Conservation (phyloP, 2,888 invertebrate genomes). For the Stomorhina lunata region DNA sequence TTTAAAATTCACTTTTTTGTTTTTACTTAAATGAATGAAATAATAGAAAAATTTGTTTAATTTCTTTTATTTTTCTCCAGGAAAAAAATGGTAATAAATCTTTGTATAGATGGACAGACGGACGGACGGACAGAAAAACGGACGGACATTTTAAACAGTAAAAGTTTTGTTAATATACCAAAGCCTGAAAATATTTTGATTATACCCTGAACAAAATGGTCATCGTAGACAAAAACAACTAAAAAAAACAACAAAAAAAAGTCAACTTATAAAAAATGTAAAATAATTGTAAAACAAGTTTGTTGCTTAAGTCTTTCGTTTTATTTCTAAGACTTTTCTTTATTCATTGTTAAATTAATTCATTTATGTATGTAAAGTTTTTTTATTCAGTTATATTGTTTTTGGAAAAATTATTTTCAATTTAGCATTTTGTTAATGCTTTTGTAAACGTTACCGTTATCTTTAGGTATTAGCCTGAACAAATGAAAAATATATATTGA, state of each 20-base stretch:
- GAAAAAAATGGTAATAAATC: background rate
- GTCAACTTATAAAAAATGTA: too few species aligned
- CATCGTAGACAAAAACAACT: background rate
- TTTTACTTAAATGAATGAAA: too few species aligned
- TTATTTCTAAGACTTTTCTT: slow-evolving; percentile 14
- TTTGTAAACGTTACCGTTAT: slow-evolving; percentile 25
- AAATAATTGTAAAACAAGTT: slow-evolving; percentile 33
- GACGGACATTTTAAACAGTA: too few species aligned
- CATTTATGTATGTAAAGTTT: slow-evolving; percentile 27
- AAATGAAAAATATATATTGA: slow-evolving; percentile 23
- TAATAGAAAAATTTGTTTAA: background rate
- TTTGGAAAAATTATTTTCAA: slow-evolving; percentile 56
- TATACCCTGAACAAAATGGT: slow-evolving; percentile 9
- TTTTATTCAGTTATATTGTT: slow-evolving; percentile 5
- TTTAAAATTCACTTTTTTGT: too few species aligned
- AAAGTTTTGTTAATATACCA: background rate
- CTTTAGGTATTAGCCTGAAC: slow-evolving; percentile 37
- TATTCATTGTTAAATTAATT: slow-evolving; percentile 46
- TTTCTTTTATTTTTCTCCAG: background rate
- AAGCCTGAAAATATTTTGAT: slow-evolving; percentile 7
- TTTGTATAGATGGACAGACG: too few species aligned
- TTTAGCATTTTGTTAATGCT: slow-evolving; percentile 29
- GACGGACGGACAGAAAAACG: too few species aligned
- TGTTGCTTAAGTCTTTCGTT: slow-evolving; percentile 59
- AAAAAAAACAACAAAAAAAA: background rate